phyloP scores from a whole-genome alignment of 2,113 vertebrate genomes.

The Thinocorus orbignyianus region DNA sequence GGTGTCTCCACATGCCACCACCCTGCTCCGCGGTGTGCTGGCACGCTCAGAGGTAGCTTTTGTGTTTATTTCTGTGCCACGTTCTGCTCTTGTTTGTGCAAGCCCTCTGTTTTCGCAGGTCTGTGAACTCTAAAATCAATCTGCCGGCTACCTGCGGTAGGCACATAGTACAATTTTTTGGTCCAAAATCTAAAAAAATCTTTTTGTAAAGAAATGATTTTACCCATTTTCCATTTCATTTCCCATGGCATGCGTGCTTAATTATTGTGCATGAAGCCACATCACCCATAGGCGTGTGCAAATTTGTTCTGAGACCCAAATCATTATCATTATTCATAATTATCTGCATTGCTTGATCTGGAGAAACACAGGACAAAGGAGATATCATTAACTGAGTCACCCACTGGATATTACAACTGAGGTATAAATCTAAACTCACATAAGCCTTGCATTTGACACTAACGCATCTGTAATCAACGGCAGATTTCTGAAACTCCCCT shows the following conservation, averaged over 20 bases:
- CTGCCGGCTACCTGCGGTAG: not conserved
- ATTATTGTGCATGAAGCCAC: conserved; percentile 29
- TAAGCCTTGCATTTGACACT: not conserved
- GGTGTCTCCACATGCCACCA: not conserved
- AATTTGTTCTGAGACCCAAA: conserved; percentile 28
- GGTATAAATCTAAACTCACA: conserved; percentile 9
- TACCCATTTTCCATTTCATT: conserved; percentile 2
- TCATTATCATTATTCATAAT: conserved; percentile 62
- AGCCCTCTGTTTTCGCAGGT: not conserved
- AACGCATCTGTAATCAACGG: not conserved
- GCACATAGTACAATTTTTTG: not conserved
- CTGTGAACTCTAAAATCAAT: not conserved
- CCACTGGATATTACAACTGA: not conserved
- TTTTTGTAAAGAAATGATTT: not conserved
- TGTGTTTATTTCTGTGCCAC: not conserved
- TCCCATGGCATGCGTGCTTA: not conserved
- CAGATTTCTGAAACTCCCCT: conserved; percentile 15
- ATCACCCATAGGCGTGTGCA: conserved; percentile 15
- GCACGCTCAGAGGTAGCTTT: not conserved
- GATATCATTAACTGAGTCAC: conserved; percentile 45
- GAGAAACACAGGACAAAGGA: conserved; percentile 52
- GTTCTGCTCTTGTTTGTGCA: not conserved
- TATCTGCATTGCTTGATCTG: conserved; percentile 51
- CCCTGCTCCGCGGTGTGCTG: fast-evolving
- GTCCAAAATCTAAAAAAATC: not conserved